phyloP scores from a whole-genome alignment of 1,140 invertebrate species.

The Diplogasteroides magnus region DNA sequence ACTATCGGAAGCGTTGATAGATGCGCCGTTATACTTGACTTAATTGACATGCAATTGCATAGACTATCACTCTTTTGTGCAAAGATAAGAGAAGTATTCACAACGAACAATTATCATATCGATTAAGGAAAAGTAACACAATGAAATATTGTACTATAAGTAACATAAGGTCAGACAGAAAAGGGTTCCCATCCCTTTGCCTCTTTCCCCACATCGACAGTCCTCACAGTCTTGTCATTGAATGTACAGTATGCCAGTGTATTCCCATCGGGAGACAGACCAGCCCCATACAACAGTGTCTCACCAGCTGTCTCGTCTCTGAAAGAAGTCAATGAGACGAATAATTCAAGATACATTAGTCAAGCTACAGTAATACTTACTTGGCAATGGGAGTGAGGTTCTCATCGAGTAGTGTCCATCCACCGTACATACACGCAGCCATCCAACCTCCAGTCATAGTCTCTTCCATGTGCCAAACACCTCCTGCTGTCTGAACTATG shows the following conservation, averaged over 20 bases:
- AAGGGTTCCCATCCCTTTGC: no score
- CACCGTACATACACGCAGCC: constrained; percentile 31
- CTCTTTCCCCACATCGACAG: no score
- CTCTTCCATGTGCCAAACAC: constrained; percentile 28
- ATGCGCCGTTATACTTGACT: no score
- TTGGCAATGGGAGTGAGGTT: constrained; percentile 6
- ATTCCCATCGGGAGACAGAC: constrained; percentile 11
- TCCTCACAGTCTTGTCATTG: constrained; percentile 31
- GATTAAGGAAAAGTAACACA: no score
- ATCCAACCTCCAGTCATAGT: not conserved
- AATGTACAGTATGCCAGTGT: constrained; percentile 26
- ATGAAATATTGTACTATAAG: no score
- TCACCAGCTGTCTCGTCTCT: constrained; percentile 24
- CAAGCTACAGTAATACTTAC: not conserved
- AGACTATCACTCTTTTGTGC: no score
- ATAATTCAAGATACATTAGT: not conserved
- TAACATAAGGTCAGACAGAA: no score
- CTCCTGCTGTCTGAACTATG: constrained; percentile 19
- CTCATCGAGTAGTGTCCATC: constrained; percentile 20
- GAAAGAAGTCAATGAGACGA: not conserved
- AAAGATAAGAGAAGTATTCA: no score
- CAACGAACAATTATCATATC: no score
- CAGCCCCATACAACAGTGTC: constrained; percentile 26
- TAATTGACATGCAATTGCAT: no score
- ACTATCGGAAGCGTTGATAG: no score